phyloP scores from a whole-genome alignment of 64 coral and sea anemone species.

The Cladopsammia gracilis region DNA sequence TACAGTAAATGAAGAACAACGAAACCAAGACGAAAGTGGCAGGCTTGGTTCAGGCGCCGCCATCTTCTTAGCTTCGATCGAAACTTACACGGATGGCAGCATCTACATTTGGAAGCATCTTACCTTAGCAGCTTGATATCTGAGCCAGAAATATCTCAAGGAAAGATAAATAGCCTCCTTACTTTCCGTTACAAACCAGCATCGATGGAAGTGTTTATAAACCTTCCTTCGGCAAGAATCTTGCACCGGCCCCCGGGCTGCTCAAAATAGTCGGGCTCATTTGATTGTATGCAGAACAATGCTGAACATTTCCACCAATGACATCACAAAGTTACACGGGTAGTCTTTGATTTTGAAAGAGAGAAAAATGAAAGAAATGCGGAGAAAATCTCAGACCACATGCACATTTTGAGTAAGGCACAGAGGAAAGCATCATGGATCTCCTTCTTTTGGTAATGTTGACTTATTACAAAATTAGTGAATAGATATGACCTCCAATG shows the following conservation, averaged over 20 bases:
- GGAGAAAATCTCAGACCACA: no score
- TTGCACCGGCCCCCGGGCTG: not conserved
- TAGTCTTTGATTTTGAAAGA: no score
- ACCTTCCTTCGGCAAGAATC: not conserved
- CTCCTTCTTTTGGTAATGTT: no score
- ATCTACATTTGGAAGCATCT: not conserved
- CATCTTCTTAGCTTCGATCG: conserved; percentile 12
- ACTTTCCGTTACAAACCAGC: not conserved
- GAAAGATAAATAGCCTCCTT: not conserved
- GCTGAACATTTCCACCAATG: conserved; percentile 2
- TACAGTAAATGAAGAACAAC: no score
- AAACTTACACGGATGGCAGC: not conserved
- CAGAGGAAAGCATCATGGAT: no score
- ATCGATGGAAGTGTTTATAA: not conserved
- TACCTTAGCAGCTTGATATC: not conserved
- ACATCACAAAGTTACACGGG: not conserved
- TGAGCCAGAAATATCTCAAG: not conserved
- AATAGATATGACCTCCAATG: no score
- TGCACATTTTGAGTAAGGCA: no score
- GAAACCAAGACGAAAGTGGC: not conserved
- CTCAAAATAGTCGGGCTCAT: not conserved
- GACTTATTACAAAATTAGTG: no score
- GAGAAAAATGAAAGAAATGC: no score
- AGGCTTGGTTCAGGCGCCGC: not conserved
- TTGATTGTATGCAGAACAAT: conserved; percentile 9